Evolutionary conservation across 1,140 invertebrate species (phyloP), one percentile per base, ranked within the genome.

Genomic region (Phymorhynchus buccinoides): DNA sequence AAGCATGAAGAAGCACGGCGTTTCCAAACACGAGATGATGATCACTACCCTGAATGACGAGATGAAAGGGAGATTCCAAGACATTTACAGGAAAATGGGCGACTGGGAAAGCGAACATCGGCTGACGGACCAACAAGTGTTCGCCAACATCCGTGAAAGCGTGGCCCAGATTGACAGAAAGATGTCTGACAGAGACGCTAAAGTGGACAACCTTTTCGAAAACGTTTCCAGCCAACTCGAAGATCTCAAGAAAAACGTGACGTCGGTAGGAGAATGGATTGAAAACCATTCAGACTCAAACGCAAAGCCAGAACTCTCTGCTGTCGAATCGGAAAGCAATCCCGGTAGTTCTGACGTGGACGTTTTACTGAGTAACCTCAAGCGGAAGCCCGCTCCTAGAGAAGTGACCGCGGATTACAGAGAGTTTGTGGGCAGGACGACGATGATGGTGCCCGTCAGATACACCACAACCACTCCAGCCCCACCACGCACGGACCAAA

Each of bases 41-140:
- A 71, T 71, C 35, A 32, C 7, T 9, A 1, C 7, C 35, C 30
- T 71, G 6, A 12, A 7, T 22, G 30, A 32, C 30, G 68, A 71
- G 7, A 71, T 71, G 68, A 71, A 35, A 32, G 68, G 18, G 12
- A 71, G 18, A 32, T 71, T 71, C 35, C 30, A 71, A 71, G 68
- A 71, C 6, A 32, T 71, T 32, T 35, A 71, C 68, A 35, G 27
- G 30, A 71, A 71, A 71, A 6, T 71, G 3, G 6, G 68, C 18
- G 68, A 71, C 68, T 37, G 68, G 68, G 12, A 71, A 71, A 37
- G 30, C 30, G 68, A 37, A 71, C 68, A 18, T 35, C 68, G 35
- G 27, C 68, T 71, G 68, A 71, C 68, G n/a, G 68, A 71, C 35
- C 30, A 71, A 71, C 30, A 62, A 27, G n/a, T 71, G 30, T 71